Percentiles rank a stretch among this genome's conserved stretches.
phyloP scores from a whole-genome alignment of 2,797 vertebrate species.

The Enteromius trimaculatus region DNA sequence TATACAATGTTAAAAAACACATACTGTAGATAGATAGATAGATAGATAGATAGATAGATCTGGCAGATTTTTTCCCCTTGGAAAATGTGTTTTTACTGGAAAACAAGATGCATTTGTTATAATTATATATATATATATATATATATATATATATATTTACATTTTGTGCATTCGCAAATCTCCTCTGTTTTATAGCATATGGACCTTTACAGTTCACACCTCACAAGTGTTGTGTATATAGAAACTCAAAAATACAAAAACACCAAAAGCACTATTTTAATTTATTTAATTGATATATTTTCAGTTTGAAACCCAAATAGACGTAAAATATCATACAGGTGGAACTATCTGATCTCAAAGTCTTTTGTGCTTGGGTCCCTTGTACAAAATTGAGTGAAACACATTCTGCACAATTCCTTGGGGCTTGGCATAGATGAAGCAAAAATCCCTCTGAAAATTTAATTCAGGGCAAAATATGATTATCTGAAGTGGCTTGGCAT shows the following conservation, averaged over 20 bases:
- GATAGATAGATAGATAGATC: no score
- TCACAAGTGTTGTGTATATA: neutral
- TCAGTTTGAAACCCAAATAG: constrained; percentile 21
- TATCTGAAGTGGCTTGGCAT: constrained; percentile 82
- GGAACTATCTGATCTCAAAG: constrained; percentile 57
- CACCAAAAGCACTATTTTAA: no score
- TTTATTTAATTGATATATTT: no score
- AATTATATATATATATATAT: no score
- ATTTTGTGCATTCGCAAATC: neutral
- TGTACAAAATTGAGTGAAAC: constrained; percentile 62
- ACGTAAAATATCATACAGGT: constrained; percentile 35
- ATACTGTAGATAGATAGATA: neutral
- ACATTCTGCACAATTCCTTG: constrained; percentile 64
- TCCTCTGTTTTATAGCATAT: neutral
- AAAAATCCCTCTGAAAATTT: constrained; percentile 74
- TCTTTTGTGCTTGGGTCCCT: constrained; percentile 52
- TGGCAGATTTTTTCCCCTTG: no score
- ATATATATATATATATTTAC: neutral
- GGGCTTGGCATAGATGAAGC: constrained; percentile 63
- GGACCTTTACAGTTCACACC: neutral
- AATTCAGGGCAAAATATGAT: constrained; percentile 81
- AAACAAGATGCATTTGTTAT: neutral
- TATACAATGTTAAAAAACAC: neutral
- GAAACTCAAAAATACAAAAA: constrained; percentile 24
- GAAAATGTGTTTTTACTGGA: no score